Evolutionary conservation across 2,888 invertebrate genomes (phyloP).

Genomic region (Clivina fossor): DNA sequence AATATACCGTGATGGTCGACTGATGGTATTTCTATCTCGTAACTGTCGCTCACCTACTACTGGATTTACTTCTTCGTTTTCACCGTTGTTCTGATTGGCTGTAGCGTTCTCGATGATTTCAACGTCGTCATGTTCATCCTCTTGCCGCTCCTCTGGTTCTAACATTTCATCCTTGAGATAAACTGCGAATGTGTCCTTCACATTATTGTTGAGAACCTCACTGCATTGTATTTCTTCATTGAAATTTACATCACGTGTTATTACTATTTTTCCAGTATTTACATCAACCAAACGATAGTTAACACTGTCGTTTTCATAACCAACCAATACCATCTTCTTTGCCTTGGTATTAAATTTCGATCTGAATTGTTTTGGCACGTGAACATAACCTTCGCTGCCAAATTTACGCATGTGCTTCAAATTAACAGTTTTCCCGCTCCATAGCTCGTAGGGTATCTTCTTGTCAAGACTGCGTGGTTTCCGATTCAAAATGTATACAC

Average conservation of each 20-base stretch:
- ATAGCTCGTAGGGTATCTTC: slow-evolving; percentile 11
- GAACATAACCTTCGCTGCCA: slow-evolving; percentile 25
- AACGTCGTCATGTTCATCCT: neutral
- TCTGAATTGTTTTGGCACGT: slow-evolving; percentile 20
- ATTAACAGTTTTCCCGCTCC: neutral
- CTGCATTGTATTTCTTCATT: too few species aligned
- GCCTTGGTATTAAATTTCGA: slow-evolving; percentile 23
- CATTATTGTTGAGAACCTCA: too few species aligned
- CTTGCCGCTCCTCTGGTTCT: slow-evolving; percentile 14
- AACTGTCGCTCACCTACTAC: too few species aligned
- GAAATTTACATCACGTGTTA: slow-evolving; percentile 40
- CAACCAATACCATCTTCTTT: slow-evolving; percentile 21
- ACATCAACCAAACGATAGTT: slow-evolving; percentile 40
- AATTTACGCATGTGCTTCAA: slow-evolving; percentile 21
- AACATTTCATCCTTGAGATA: slow-evolving; percentile 7
- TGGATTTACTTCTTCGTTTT: too few species aligned
- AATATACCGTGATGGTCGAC: too few species aligned
- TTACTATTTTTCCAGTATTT: slow-evolving; percentile 35
- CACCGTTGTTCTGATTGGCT: too few species aligned
- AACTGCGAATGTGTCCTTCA: neutral
- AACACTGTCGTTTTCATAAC: slow-evolving; percentile 12
- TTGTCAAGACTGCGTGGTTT: slow-evolving; percentile 9
- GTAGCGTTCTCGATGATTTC: too few species aligned
- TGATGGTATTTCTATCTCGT: too few species aligned
- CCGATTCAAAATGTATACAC: slow-evolving; percentile 43